Conservation (phyloP, 2,888 invertebrate genomes). For the Caenorhabditis macrosperma region DNA sequence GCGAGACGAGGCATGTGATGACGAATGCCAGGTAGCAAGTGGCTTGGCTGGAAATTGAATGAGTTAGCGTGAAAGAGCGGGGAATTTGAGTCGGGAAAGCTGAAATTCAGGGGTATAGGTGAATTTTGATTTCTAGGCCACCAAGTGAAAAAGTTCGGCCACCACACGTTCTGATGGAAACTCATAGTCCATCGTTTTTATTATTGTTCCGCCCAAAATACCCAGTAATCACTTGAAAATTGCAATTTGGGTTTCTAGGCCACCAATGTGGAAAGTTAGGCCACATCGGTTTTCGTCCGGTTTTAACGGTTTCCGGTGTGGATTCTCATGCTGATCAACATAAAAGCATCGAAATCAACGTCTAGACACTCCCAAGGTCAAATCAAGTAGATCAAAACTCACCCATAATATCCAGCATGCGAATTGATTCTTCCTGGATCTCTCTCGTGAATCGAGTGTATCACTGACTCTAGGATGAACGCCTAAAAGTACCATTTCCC, state of each 20-base stretch:
- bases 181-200: too few species aligned
- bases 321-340: too few species aligned
- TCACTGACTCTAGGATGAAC: constrained; percentile 69
- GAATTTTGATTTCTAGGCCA: background rate
- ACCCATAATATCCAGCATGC: constrained; percentile 73
- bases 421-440: constrained; percentile 62
- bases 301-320: too few species aligned
- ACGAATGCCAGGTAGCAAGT: constrained; percentile 62
- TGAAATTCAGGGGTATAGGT: too few species aligned
- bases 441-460: constrained; percentile 69
- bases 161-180: too few species aligned
- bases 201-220: too few species aligned
- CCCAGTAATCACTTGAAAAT: too few species aligned
- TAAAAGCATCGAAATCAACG: too few species aligned
- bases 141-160: background rate
- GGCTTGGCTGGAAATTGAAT: constrained; percentile 58
- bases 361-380: background rate
- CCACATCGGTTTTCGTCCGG: too few species aligned
- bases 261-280: too few species aligned
- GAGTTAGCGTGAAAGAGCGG: too few species aligned
- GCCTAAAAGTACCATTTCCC: constrained; percentile 35
- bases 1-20: constrained; percentile 61
- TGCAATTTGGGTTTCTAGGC: too few species aligned
- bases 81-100: background rate
- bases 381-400: background rate